Percentiles rank a stretch among this genome's conserved stretches.
Evolutionary conservation across 1,140 invertebrate genomes (phyloP).

Genomic region (Goniozus legneri): DNA sequence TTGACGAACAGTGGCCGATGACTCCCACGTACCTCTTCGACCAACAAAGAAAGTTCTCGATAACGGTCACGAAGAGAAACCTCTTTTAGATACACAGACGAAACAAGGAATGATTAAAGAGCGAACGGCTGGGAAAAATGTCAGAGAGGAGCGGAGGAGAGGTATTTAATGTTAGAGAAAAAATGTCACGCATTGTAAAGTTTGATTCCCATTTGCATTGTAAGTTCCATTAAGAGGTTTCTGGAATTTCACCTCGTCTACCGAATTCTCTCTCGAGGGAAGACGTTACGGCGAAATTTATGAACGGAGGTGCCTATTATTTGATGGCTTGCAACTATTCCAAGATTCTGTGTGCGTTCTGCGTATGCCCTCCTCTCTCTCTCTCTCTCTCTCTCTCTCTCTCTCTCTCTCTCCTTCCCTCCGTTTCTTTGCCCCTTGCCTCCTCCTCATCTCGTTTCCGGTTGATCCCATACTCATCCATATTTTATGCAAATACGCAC

Average conservation of each 20-base stretch:
- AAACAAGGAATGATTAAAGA: no score
- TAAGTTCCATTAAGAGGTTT: not conserved
- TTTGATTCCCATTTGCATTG: no score
- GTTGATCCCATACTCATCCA: not conserved
- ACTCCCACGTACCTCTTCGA: no score
- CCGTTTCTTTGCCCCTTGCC: not conserved
- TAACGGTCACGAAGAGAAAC: no score
- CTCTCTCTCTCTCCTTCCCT: not conserved
- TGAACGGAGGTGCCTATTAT: not conserved
- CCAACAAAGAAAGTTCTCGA: no score
- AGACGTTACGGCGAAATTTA: not conserved
- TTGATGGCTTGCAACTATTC: not conserved
- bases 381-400: not conserved
- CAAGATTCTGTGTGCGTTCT: not conserved
- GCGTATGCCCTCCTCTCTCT: not conserved
- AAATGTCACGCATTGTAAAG: no score
- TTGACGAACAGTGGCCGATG: slow-evolving; percentile 18
- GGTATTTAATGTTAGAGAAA: no score
- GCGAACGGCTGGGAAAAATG: no score
- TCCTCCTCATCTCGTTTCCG: not conserved
- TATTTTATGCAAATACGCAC: slow-evolving; percentile 12
- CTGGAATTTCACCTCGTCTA: not conserved
- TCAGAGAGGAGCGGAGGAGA: no score
- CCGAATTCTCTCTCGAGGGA: no score
- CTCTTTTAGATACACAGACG: no score